Conservation (phyloP, 2,888 invertebrate species). For the Latrodectus elegans region DNA sequence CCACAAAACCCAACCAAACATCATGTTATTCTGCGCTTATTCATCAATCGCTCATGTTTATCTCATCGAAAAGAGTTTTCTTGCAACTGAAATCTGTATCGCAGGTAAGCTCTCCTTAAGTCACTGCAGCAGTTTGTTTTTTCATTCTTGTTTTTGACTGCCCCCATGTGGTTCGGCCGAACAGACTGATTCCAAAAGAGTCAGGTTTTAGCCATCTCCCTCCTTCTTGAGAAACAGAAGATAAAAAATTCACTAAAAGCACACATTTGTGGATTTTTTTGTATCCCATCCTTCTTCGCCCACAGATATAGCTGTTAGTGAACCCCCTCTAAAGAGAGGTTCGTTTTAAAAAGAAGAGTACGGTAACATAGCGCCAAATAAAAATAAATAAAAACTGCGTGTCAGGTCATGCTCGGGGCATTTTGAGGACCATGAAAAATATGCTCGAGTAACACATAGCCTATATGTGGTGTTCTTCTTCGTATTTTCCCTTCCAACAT, state of each 20-base stretch:
- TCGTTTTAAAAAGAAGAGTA: constrained; percentile 42
- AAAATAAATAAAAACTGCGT: constrained; percentile 24
- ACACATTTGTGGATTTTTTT: constrained; percentile 44
- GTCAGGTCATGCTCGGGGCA: constrained; percentile 64
- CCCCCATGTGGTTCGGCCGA: constrained; percentile 49
- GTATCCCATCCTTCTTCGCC: constrained; percentile 3
- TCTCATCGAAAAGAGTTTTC: constrained; percentile 23
- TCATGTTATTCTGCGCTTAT: too few relatives aligned
- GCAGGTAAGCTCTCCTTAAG: constrained; percentile 23
- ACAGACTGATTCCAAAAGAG: constrained; percentile 37
- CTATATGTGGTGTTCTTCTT: constrained; percentile 32
- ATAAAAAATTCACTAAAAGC: constrained; percentile 69
- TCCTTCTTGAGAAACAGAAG: constrained; percentile 17
- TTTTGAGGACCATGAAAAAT: constrained; percentile 59
- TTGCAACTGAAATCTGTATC: constrained; percentile 44
- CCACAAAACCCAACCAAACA: too few relatives aligned
- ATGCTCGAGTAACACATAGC: constrained; percentile 42
- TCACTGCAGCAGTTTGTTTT: constrained; percentile 13
- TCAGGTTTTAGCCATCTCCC: constrained; percentile 10
- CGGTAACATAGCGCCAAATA: constrained; percentile 36
- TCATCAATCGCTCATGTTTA: too few relatives aligned
- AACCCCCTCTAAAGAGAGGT: constrained; percentile 43
- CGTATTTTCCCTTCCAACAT: constrained; percentile 19
- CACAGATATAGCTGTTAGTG: constrained; percentile 59
- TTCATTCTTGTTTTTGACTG: constrained; percentile 38